These are phyloP conservation scores for Aleiodes sp. DNA, from an alignment of 1,140 invertebrate genomes.

Conservation along the genomic window DNA sequence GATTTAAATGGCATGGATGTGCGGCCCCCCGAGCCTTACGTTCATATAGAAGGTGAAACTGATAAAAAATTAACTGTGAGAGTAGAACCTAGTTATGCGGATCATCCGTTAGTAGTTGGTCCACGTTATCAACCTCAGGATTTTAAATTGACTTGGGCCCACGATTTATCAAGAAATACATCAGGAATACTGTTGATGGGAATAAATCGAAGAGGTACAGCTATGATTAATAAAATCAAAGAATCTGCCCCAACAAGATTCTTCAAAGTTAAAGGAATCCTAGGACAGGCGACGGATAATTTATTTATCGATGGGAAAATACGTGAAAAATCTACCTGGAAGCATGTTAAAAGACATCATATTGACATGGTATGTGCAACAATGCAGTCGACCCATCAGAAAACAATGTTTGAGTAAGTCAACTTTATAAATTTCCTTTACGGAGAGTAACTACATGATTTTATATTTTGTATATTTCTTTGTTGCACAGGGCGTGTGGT, in stretches of 20 bases:
- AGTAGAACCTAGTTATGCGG: slow-evolving; percentile 72
- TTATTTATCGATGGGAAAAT: slow-evolving; percentile 78
- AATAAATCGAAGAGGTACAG: slow-evolving; percentile 73
- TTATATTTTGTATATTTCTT: slow-evolving; percentile 47
- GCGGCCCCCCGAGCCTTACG: slow-evolving; percentile 68
- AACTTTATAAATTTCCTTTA: slow-evolving; percentile 3
- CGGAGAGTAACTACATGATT: neutral
- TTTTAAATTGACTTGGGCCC: slow-evolving; percentile 69
- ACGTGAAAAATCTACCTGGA: slow-evolving; percentile 76
- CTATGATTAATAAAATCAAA: slow-evolving; percentile 67
- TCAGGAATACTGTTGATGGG: slow-evolving; percentile 83
- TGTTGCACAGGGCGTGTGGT: slow-evolving; percentile 74
- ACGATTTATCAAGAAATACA: slow-evolving; percentile 69
- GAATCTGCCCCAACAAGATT: slow-evolving; percentile 69
- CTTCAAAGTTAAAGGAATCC: slow-evolving; percentile 80
- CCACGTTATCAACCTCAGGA: slow-evolving; percentile 76
- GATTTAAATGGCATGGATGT: slow-evolving; percentile 78
- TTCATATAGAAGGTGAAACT: slow-evolving; percentile 72
- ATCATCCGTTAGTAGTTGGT: slow-evolving; percentile 78
- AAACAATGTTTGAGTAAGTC: slow-evolving; percentile 83
- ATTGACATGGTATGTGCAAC: slow-evolving; percentile 78
- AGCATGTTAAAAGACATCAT: slow-evolving; percentile 72
- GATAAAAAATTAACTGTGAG: slow-evolving; percentile 69
- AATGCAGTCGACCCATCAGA: slow-evolving; percentile 84
- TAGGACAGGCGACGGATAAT: slow-evolving; percentile 83